Conservation (phyloP, 2,113 vertebrate genomes). For the Colaptes auratus region DNA sequence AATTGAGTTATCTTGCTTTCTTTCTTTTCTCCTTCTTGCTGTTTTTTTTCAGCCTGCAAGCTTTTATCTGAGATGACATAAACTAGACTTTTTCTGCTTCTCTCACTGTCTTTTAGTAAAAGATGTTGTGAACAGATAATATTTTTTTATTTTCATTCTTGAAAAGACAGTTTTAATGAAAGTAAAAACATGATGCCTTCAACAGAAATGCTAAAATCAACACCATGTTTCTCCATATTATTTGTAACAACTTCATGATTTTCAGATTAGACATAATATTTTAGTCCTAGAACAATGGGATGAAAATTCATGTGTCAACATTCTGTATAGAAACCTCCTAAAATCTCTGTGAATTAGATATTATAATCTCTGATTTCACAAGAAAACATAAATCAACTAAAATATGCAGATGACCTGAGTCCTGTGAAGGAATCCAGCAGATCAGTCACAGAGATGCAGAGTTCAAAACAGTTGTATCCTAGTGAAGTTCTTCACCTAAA, state of each 20-base stretch:
- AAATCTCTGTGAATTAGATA: background rate
- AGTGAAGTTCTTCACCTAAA: background rate
- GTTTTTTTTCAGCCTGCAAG: background rate
- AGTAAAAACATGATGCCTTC: background rate
- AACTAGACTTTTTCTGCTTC: background rate
- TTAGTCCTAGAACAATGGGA: background rate
- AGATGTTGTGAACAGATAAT: background rate
- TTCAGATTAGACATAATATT: background rate
- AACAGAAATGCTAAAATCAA: background rate
- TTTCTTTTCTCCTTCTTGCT: too few species aligned
- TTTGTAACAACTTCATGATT: background rate
- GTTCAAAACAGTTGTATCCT: background rate
- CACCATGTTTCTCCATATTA: background rate
- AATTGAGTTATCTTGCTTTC: rapidly evolving
- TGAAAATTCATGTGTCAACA: background rate
- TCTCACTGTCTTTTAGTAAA: background rate
- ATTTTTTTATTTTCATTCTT: background rate
- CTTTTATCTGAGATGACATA: background rate
- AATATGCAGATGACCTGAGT: background rate
- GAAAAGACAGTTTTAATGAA: background rate
- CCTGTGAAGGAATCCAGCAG: rapidly evolving
- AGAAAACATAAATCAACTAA: background rate
- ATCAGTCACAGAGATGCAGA: background rate
- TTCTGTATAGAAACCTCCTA: background rate
- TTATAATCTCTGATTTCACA: background rate